A percentile compares a stretch with the other conserved stretches of the same genome.
Evolutionary conservation across 2,797 vertebrate genomes (phyloP).

Genomic region (Alfaro cultratus): DNA sequence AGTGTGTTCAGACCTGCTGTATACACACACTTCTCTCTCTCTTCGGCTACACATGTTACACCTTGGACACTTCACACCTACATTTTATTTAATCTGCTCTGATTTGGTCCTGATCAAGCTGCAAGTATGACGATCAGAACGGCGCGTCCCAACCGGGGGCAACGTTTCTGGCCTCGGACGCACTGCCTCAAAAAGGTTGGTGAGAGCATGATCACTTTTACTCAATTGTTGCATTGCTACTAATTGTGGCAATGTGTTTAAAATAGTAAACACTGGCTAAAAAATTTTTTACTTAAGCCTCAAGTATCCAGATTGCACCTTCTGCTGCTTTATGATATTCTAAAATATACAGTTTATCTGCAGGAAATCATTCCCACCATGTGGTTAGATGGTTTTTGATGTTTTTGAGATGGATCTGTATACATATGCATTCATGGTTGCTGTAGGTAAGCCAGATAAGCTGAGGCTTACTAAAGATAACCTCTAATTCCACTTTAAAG

Average conservation of each 20-base stretch:
- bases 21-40: slow-evolving; percentile 9
- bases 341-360: neutral
- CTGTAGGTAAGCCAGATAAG: slow-evolving; percentile 14
- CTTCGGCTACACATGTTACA: neutral
- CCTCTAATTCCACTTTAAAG: slow-evolving; percentile 53
- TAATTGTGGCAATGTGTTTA: neutral
- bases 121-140: slow-evolving; percentile 88
- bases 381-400: neutral
- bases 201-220: neutral
- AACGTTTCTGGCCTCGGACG: slow-evolving; percentile 88
- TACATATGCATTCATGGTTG: neutral
- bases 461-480: slow-evolving; percentile 42
- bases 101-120: slow-evolving; percentile 14
- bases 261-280: neutral
- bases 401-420: neutral
- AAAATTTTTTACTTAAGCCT: neutral
- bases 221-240: neutral
- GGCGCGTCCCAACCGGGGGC: slow-evolving; percentile 82
- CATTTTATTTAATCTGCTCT: slow-evolving; percentile 1
- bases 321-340: neutral
- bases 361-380: neutral
- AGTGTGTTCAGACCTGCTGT: slow-evolving; percentile 6
- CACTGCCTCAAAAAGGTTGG: slow-evolving; percentile 92
- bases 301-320: neutral
- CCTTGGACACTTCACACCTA: slow-evolving; percentile 1